Percentiles rank a stretch among this genome's conserved stretches.
phyloP scores from a whole-genome alignment of 2,888 invertebrate genomes.

The Sesamia inferens region DNA sequence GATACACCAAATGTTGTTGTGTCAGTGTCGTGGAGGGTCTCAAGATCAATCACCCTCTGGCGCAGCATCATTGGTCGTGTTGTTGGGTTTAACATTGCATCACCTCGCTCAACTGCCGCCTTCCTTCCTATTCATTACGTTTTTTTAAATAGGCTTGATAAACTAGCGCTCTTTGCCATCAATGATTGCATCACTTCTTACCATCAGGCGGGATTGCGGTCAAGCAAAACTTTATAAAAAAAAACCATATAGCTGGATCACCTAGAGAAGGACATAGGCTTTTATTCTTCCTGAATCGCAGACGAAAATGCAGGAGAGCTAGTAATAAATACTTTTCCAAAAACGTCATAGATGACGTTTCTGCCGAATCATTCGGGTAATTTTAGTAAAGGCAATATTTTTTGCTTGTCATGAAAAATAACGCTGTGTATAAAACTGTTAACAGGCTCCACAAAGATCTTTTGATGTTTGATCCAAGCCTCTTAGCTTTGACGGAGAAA shows the following conservation, averaged over 20 bases:
- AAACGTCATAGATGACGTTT: background rate
- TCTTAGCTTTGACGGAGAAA: slow-evolving; percentile 17
- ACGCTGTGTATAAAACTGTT: slow-evolving; percentile 3
- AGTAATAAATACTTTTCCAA: background rate
- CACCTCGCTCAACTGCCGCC: too few species aligned
- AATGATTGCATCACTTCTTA: too few species aligned
- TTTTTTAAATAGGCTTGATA: too few species aligned
- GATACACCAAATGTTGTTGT: too few species aligned
- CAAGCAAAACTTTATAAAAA: background rate
- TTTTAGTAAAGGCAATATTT: background rate
- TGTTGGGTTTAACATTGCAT: too few species aligned
- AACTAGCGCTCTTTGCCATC: too few species aligned
- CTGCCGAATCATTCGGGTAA: background rate
- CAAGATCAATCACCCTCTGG: too few species aligned
- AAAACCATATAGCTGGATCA: background rate
- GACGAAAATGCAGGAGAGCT: background rate
- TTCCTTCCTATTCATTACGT: too few species aligned
- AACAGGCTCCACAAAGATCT: background rate
- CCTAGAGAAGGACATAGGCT: background rate
- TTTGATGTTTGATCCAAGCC: slow-evolving; percentile 22
- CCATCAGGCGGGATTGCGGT: too few species aligned
- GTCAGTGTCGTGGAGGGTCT: too few species aligned
- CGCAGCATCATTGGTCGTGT: too few species aligned
- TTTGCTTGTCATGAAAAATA: slow-evolving; percentile 8
- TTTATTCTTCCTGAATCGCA: background rate